Conservation (phyloP, 2,888 invertebrate genomes). For the Sipha maydis region DNA sequence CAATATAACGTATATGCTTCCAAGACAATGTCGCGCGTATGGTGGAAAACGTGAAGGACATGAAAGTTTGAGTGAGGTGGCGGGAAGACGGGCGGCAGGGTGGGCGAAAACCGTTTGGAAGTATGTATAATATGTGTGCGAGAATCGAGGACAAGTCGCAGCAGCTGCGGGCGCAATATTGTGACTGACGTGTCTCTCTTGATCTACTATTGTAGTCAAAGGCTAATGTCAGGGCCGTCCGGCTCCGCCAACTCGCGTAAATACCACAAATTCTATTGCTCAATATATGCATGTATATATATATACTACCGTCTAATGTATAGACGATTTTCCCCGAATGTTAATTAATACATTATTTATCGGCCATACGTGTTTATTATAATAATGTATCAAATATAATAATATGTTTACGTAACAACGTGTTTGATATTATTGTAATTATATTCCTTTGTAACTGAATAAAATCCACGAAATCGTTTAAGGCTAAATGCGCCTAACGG, state of each 20-base stretch:
- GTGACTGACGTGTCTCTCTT: conserved; percentile 8
- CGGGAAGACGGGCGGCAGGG: too few species aligned
- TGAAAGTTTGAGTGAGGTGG: too few species aligned
- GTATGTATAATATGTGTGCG: background rate
- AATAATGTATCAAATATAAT: too few species aligned
- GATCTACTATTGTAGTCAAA: conserved; percentile 31
- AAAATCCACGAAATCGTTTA: background rate
- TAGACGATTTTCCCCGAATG: background rate
- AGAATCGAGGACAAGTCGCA: conserved; percentile 47
- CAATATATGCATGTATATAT: background rate
- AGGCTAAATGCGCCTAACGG: background rate
- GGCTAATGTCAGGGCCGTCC: conserved; percentile 60
- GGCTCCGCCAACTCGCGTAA: background rate
- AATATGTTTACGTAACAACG: too few species aligned
- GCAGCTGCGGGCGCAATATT: conserved; percentile 23
- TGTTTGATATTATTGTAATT: background rate
- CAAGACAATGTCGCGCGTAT: background rate
- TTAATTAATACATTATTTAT: background rate
- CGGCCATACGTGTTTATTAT: background rate
- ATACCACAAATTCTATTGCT: background rate
- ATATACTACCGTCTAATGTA: background rate
- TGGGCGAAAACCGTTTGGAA: too few species aligned
- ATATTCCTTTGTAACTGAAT: background rate
- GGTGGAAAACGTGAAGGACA: background rate
- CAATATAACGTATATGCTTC: background rate